phyloP scores from a whole-genome alignment of 2,113 vertebrate species.

The Ahaetulla prasina region DNA sequence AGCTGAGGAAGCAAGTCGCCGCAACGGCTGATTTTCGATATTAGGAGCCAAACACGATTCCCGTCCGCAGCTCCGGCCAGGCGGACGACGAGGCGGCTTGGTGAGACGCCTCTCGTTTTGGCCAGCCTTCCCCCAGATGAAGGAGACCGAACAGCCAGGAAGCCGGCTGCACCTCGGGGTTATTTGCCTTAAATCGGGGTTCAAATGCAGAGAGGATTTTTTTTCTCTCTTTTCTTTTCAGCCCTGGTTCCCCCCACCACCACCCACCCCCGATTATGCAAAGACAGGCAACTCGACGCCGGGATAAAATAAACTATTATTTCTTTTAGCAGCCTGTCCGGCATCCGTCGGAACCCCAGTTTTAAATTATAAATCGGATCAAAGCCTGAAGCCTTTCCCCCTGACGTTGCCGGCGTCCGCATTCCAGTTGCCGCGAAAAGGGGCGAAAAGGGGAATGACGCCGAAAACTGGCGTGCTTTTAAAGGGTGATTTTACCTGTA shows the following conservation, averaged over 20 bases:
- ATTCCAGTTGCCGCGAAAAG: not conserved
- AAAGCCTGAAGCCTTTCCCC: not conserved
- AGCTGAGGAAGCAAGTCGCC: slow-evolving; percentile 56
- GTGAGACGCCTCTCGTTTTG: slow-evolving; percentile 20
- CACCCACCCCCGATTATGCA: too few relatives aligned
- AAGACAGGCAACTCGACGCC: not conserved
- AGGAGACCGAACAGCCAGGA: slow-evolving; percentile 53
- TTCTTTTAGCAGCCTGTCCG: not conserved
- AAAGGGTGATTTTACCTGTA: not conserved
- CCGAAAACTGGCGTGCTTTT: not conserved
- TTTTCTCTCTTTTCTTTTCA: not conserved
- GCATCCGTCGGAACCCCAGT: not conserved
- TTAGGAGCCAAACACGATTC: slow-evolving; percentile 73
- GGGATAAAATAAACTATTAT: not conserved
- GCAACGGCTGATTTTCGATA: slow-evolving; percentile 67
- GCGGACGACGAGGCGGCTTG: slow-evolving; percentile 55
- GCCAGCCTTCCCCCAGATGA: slow-evolving; percentile 49
- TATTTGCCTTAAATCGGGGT: slow-evolving; percentile 33
- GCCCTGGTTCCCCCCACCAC: not conserved
- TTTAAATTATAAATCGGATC: not conserved
- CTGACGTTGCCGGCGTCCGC: not conserved
- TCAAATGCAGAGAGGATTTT: slow-evolving; percentile 17
- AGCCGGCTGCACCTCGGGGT: not conserved
- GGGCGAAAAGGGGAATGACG: not conserved
- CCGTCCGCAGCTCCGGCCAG: slow-evolving; percentile 61